A percentile compares a stretch with the other conserved stretches of the same genome.
These are phyloP conservation scores for Hemiprocne comata DNA, from an alignment of 2,113 vertebrate genomes.

Conservation along the genomic window DNA sequence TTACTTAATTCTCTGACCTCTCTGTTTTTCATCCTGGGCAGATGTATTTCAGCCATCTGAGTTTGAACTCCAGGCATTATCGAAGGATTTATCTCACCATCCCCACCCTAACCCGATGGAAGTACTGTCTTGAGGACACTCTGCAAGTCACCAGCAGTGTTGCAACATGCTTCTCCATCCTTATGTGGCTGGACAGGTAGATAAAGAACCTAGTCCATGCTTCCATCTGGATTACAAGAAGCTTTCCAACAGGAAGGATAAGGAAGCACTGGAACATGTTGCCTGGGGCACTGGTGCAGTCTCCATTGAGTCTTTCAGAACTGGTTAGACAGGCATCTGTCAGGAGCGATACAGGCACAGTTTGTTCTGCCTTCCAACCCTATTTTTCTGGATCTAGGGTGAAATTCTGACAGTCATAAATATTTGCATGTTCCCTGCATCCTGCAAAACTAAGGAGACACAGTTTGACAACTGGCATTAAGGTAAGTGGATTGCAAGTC, in stretches of 20 bases:
- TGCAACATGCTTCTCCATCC: background rate
- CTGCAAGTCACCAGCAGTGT: background rate
- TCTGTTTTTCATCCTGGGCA: background rate
- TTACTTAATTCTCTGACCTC: background rate
- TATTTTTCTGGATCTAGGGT: background rate
- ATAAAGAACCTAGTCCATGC: background rate
- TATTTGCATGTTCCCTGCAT: background rate
- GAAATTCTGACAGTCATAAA: background rate
- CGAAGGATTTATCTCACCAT: background rate
- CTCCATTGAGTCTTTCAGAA: background rate
- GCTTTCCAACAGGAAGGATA: background rate
- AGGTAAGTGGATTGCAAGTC: background rate
- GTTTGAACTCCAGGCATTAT: background rate
- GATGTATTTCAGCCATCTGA: background rate
- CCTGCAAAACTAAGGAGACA: background rate
- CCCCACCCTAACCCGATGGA: background rate
- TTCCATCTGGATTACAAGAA: background rate
- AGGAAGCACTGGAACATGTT: background rate
- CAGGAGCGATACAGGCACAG: background rate
- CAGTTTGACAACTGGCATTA: background rate
- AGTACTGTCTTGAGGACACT: background rate
- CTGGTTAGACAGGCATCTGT: background rate
- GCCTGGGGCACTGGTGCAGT: background rate
- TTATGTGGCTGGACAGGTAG: background rate
- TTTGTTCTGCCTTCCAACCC: conserved; percentile 23